Evolutionary conservation across 2,797 vertebrate species (phyloP), one percentile per base, ranked within the genome.

Genomic region (Typhlichthys subterraneus): DNA sequence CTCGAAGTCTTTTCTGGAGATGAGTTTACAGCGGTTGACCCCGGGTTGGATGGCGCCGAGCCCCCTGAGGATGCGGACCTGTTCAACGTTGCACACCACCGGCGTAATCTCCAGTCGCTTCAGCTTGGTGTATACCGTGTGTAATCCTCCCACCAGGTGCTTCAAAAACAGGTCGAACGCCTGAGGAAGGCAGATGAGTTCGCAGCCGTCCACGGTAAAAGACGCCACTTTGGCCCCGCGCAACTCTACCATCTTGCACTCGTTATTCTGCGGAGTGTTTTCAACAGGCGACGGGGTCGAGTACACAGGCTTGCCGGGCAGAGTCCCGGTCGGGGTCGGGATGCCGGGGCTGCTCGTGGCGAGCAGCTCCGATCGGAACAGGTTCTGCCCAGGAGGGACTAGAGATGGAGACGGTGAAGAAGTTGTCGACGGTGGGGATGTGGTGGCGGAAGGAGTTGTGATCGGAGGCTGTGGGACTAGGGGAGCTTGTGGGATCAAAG

Each of bases 111-210:
- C 96, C 87, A 99, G 92, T 76, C 97, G 91, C 95, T 99, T 99
- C 90, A 99, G 96, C 92, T 99, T 99, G 91, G 97, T 99, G 93
- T 99, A 98, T 89, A 99, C 97, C 45, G 97, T 99, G 93, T 99
- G 97, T 90, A 99, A 93, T 74, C 97, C 97, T 66, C 97, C 97
- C 82, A 99, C 97, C 92, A 99, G 93, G 94, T 98, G 97, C 92
- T 99, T 98, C 83, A 99, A 93, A 92, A 99, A 99, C 90, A 99
- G 94, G 91, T 99, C 97, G 94, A 99, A 99, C 45, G 96, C 97
- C 89, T 99, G 97, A 53, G 97, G 97, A 65, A 99, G 94, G 92
- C 97, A 99, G 94, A 99, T 99, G 86, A 99, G 96, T 92, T 99
- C 97, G 89, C 93, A 93, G 85, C 95, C 96, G 83, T 99, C 96